These are phyloP conservation scores for Thumatha senex DNA, from an alignment of 2,888 invertebrate species.

Conservation along the genomic window DNA sequence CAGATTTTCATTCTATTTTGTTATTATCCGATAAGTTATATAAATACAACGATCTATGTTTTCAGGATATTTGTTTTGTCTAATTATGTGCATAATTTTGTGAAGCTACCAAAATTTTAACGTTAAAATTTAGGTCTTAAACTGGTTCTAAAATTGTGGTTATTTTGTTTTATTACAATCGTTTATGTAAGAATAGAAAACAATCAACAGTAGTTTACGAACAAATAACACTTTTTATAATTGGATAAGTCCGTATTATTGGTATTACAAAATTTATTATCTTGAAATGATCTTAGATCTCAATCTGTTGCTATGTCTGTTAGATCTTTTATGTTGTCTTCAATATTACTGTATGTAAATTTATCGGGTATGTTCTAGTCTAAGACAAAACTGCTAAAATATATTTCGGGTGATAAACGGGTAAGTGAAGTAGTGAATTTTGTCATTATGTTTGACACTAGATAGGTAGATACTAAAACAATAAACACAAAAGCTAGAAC, in stretches of 20 bases:
- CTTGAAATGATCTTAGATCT: conserved; percentile 14
- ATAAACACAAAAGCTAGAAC: conserved; percentile 71
- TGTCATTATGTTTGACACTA: conserved; percentile 64
- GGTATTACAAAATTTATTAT: not conserved
- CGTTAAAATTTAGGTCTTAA: no score
- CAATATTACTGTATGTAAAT: not conserved
- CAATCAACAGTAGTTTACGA: no score
- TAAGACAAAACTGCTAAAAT: conserved; percentile 31
- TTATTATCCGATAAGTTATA: conserved; percentile 52
- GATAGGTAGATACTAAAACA: conserved; percentile 78
- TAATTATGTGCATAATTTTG: no score
- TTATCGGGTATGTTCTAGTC: conserved; percentile 17
- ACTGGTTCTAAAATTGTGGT: no score
- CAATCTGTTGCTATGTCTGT: conserved; percentile 25
- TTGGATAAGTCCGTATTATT: no score
- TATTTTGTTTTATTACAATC: no score
- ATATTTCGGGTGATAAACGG: conserved; percentile 77
- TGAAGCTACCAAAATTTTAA: no score
- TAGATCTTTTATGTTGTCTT: conserved; percentile 25
- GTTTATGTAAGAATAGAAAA: no score
- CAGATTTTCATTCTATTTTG: conserved; percentile 11
- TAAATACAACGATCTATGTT: conserved; percentile 68
- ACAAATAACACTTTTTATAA: no score
- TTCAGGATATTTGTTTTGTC: no score
- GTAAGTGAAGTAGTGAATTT: conserved; percentile 61